A percentile compares a stretch with the other conserved stretches of the same genome.
Conservation (phyloP, 1,140 invertebrate genomes). For the Plodia interpunctella region DNA sequence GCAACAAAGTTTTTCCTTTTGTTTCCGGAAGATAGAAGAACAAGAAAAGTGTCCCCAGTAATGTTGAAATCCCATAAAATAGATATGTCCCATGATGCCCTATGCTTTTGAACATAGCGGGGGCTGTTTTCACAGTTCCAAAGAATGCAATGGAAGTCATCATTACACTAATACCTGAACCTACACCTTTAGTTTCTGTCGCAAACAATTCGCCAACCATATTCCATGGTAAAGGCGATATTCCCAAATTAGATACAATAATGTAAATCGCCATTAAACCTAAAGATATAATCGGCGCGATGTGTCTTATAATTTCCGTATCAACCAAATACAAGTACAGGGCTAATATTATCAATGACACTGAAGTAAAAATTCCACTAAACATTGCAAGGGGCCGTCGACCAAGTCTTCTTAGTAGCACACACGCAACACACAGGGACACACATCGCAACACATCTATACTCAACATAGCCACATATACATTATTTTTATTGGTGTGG, state of each 20-base stretch:
- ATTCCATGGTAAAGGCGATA: slow-evolving; percentile 78
- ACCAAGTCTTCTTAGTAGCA: slow-evolving; percentile 78
- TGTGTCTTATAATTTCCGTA: slow-evolving; percentile 38
- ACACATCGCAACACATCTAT: slow-evolving; percentile 83
- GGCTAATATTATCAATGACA: slow-evolving; percentile 74
- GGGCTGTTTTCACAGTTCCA: slow-evolving; percentile 80
- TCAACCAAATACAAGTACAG: slow-evolving; percentile 63
- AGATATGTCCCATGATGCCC: slow-evolving; percentile 79
- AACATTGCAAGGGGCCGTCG: slow-evolving; percentile 78
- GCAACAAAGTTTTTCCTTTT: slow-evolving; percentile 81
- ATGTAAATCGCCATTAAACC: slow-evolving; percentile 63
- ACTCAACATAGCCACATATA: slow-evolving; percentile 80
- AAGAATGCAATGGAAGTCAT: slow-evolving; percentile 81
- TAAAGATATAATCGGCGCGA: slow-evolving; percentile 53
- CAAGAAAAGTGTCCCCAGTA: slow-evolving; percentile 79
- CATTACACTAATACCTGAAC: slow-evolving; percentile 78
- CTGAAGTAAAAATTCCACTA: slow-evolving; percentile 77
- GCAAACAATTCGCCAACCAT: slow-evolving; percentile 79
- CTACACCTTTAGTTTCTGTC: slow-evolving; percentile 71
- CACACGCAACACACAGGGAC: slow-evolving; percentile 77
- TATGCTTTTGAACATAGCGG: slow-evolving; percentile 74
- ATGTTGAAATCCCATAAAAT: slow-evolving; percentile 79
- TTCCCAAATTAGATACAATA: slow-evolving; percentile 65
- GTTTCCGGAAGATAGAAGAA: slow-evolving; percentile 83
- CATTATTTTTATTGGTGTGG: slow-evolving; percentile 51